A percentile compares a stretch with the other conserved stretches of the same genome.
These are phyloP conservation scores for Dryas iulia DNA, from an alignment of 1,140 invertebrate genomes.

Conservation along the genomic window DNA sequence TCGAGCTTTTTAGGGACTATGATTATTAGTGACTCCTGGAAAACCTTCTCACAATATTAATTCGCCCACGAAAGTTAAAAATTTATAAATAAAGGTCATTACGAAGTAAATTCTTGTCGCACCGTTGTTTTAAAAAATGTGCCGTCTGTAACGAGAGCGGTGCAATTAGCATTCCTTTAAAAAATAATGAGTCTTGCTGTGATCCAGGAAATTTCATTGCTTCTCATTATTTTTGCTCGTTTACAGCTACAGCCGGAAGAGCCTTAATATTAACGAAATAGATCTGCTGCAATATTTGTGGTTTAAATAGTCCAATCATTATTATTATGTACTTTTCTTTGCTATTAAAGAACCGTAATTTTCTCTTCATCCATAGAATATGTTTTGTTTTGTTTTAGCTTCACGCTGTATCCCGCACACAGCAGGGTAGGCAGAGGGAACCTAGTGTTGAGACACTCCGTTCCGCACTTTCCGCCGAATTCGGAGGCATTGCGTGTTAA, in stretches of 20 bases:
- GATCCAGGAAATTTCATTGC: constrained; percentile 32
- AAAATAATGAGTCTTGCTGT: constrained; percentile 35
- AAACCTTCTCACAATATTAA: constrained; percentile 2
- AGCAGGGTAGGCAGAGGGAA: too few species aligned
- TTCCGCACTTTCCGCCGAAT: too few species aligned
- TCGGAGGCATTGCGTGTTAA: too few species aligned
- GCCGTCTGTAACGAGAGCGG: constrained; percentile 35
- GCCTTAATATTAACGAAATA: background rate
- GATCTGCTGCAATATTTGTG: background rate
- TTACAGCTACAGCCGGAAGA: background rate
- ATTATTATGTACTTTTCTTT: background rate
- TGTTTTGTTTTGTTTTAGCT: too few species aligned
- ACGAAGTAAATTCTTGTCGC: constrained; percentile 31
- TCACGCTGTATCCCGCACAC: too few species aligned
- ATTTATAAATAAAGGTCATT: constrained; percentile 35
- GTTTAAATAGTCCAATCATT: constrained; percentile 4
- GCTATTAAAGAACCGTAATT: background rate
- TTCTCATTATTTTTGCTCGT: constrained; percentile 22
- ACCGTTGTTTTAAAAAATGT: constrained; percentile 33
- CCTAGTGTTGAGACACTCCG: too few species aligned
- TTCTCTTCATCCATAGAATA: background rate
- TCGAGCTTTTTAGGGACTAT: background rate
- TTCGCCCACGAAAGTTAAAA: constrained; percentile 1
- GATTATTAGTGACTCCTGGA: background rate
- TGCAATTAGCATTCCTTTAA: constrained; percentile 37